phyloP scores from a whole-genome alignment of 2,797 vertebrate genomes.

The Crocidura indochinensis region DNA sequence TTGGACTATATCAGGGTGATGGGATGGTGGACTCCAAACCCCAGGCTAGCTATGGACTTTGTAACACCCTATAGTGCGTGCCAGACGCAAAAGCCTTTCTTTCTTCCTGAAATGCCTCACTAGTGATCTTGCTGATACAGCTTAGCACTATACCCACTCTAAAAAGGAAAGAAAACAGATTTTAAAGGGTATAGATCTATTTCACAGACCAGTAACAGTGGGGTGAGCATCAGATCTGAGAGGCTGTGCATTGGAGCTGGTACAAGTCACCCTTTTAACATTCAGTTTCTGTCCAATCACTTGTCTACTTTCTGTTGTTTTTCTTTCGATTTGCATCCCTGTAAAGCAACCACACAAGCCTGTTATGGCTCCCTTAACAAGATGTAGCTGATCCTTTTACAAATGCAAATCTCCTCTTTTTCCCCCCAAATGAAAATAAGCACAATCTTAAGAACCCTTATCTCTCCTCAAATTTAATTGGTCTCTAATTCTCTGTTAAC shows the following conservation, averaged over 20 bases:
- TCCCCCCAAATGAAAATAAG: background rate
- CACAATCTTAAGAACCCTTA: background rate
- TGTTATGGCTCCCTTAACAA: background rate
- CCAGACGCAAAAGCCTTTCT: background rate
- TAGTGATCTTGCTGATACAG: background rate
- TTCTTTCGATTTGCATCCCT: background rate
- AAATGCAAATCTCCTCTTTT: background rate
- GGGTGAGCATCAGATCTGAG: background rate
- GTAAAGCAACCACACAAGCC: background rate
- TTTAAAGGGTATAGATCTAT: background rate
- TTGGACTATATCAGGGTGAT: background rate
- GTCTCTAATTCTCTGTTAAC: background rate
- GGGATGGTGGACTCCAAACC: background rate
- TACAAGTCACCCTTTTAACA: background rate
- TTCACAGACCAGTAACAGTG: background rate
- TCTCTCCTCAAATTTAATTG: background rate
- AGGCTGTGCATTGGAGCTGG: background rate
- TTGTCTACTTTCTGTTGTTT: background rate
- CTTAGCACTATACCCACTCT: background rate
- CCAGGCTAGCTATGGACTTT: background rate
- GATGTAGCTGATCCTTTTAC: background rate
- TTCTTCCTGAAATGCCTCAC: background rate
- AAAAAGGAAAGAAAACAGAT: background rate
- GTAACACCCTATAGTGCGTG: too few species aligned
- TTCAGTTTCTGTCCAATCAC: background rate